These are phyloP conservation scores for Nematolebias whitei DNA, from an alignment of 2,113 vertebrate genomes.

Conservation along the genomic window DNA sequence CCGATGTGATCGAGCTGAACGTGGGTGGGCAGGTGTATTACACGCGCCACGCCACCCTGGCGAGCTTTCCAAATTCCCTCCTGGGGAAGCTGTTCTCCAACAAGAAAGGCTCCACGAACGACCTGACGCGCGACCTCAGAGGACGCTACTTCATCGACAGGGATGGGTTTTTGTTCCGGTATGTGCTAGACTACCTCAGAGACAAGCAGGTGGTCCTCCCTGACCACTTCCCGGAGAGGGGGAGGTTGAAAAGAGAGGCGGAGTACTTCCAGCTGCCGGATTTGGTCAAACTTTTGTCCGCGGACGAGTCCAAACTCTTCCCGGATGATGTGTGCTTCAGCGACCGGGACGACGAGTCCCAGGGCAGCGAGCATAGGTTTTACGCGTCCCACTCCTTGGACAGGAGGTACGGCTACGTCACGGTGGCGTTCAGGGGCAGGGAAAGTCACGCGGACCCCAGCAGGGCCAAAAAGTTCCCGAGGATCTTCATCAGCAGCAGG, in stretches of 20 bases:
- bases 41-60: constrained; percentile 90
- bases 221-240: constrained; percentile 96
- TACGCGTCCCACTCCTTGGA: constrained; percentile 86
- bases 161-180: constrained; percentile 97
- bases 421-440: constrained; percentile 88
- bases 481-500: constrained; percentile 96
- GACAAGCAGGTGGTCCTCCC: constrained; percentile 97
- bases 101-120: constrained; percentile 88
- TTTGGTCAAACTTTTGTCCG: constrained; percentile 88
- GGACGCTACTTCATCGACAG: constrained; percentile 97
- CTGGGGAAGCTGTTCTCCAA: constrained; percentile 95
- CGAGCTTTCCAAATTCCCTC: constrained; percentile 91
- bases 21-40: constrained; percentile 99
- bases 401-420: constrained; percentile 94
- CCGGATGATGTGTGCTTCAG: constrained; percentile 89
- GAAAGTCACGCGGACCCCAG: constrained; percentile 88
- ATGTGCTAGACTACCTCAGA: constrained; percentile 97
- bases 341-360: constrained; percentile 91
- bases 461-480: constrained; percentile 89
- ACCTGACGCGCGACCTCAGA: constrained; percentile 92
- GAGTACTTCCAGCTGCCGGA: constrained; percentile 97
- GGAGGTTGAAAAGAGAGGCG: constrained; percentile 92
- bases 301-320: constrained; percentile 86
- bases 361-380: constrained; percentile 89
- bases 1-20: constrained; percentile 96